Evolutionary conservation across 1,140 invertebrate genomes (phyloP), one percentile per base, ranked within the genome.

Genomic region (Tetramorium alpestre): DNA sequence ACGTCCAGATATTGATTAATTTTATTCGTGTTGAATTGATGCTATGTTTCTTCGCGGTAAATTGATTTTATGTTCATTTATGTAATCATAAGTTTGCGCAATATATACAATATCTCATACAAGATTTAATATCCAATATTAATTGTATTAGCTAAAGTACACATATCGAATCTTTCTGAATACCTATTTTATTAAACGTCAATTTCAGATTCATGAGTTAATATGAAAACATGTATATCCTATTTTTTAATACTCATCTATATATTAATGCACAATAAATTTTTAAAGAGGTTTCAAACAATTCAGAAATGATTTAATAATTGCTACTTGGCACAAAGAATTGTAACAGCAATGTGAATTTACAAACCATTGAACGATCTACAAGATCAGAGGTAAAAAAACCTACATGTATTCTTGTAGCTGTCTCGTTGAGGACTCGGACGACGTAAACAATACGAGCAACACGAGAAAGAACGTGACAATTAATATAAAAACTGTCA

Each of bases 1-100:
- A 82, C 58, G 16, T 73, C 22, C 18, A 44, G 41, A 72, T 72
- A 58, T 58, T 41, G 18, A 82, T 75, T 38, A 80, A 67, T 47
- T 78, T 78, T 69, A 13, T 8, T 80, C 38, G 22, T 25, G 38
- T 25, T 60, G 16, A 77, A 44, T 44, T 58, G 0, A 75, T 56
- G 41, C 41, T 41, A 44, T 16, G 16, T 60, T 41, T 38, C 72
- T 58, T 75, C 72, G 3, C 13, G 41, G 38, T 44, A 75, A 75
- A 75, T 41, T 44, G 7, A 0, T 16, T 75, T 75, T 18, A 75
- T 7, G 0, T 47, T 69, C 44, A 22, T 41, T 56, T 75, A 58
- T 75, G 41, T 25, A 75, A 58, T 75, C 18, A 41, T 16, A 6
- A 25, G 22, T 16, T 75, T 25, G 54, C 3, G 11, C 13, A 75